Percentiles rank a stretch among this genome's conserved stretches.
phyloP scores from a whole-genome alignment of 2,113 vertebrate species.

The Hylia prasina region DNA sequence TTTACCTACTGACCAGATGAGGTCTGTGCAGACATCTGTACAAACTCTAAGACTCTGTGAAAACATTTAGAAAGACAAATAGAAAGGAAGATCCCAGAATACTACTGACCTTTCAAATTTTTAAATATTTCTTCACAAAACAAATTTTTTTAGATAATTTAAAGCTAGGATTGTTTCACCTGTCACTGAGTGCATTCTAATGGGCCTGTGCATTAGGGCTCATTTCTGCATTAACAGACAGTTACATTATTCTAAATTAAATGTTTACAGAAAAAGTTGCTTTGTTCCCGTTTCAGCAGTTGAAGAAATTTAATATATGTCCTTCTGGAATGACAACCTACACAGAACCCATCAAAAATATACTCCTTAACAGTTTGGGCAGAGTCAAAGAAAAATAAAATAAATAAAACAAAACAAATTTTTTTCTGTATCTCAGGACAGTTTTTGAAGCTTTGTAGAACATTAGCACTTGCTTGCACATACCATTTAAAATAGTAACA shows the following conservation, averaged over 20 bases:
- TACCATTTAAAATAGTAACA: not conserved
- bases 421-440: not conserved
- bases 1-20: accelerated
- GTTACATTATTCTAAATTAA: not conserved
- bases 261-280: not conserved
- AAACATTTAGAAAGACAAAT: not conserved
- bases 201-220: not conserved
- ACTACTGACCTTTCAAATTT: not conserved
- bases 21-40: not conserved
- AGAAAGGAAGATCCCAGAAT: not conserved
- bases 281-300: not conserved
- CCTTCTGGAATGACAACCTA: not conserved
- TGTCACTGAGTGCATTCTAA: not conserved
- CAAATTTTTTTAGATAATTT: too few relatives aligned
- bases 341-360: not conserved
- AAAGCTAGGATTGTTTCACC: not conserved
- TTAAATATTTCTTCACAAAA: not conserved
- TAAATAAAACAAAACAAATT: not conserved
- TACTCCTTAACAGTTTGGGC: not conserved
- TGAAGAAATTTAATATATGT: not conserved
- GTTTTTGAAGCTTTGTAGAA: not conserved
- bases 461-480: not conserved
- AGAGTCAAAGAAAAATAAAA: not conserved
- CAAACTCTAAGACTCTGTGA: not conserved
- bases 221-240: not conserved